These are phyloP conservation scores for Hemiscyllium ocellatum DNA, from an alignment of 2,113 vertebrate genomes.

Conservation along the genomic window DNA sequence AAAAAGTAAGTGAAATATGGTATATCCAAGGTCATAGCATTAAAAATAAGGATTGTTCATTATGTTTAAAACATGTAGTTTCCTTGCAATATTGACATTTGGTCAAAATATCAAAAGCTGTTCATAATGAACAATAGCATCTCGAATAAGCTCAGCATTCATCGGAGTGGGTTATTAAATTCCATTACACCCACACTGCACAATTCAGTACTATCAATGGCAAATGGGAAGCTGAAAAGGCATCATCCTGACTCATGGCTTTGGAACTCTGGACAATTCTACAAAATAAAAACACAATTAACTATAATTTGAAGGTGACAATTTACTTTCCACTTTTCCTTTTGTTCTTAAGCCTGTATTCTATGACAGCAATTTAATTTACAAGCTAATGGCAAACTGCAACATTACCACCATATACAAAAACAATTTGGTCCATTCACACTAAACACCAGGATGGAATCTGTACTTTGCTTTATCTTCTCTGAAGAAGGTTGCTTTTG, in stretches of 20 bases:
- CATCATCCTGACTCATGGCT: slow-evolving; percentile 26
- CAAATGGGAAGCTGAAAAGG: slow-evolving; percentile 16
- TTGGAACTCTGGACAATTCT: slow-evolving; percentile 6
- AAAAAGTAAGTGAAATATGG: neutral
- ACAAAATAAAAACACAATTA: neutral
- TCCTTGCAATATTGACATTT: slow-evolving; percentile 2
- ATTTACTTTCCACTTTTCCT: slow-evolving; percentile 13
- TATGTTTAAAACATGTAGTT: neutral
- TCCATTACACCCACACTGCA: slow-evolving; percentile 31
- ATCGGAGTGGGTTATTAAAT: slow-evolving; percentile 30
- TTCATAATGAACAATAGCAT: slow-evolving; percentile 17
- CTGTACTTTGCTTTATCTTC: neutral
- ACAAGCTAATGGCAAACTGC: neutral
- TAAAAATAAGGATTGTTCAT: neutral
- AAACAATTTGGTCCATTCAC: slow-evolving; percentile 2
- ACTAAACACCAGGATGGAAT: neutral
- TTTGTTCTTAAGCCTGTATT: neutral
- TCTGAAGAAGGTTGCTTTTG: neutral
- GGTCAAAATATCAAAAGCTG: slow-evolving; percentile 16
- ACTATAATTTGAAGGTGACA: slow-evolving; percentile 14
- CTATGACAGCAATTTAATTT: neutral
- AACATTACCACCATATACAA: neutral
- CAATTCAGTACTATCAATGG: slow-evolving; percentile 32
- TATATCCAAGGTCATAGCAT: neutral
- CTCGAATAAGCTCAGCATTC: slow-evolving; percentile 22